These are phyloP conservation scores for Smutsia gigantea DNA, from an alignment of 2,797 vertebrate species.

Conservation along the genomic window DNA sequence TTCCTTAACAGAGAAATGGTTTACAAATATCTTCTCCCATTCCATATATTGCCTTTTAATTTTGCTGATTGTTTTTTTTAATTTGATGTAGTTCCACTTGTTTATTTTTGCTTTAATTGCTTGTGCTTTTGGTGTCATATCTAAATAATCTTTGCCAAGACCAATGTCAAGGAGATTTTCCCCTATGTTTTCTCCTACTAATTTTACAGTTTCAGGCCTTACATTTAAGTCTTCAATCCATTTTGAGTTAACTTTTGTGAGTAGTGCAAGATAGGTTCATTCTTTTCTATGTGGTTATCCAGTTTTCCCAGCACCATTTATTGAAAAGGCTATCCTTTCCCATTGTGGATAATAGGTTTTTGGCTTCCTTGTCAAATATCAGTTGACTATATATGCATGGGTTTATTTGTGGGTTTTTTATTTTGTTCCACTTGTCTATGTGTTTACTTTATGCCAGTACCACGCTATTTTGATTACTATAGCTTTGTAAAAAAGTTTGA, in stretches of 20 bases:
- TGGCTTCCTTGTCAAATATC: background rate
- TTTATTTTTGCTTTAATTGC: background rate
- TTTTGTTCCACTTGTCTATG: background rate
- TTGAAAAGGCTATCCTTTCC: no score
- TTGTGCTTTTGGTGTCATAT: background rate
- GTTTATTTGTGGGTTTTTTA: background rate
- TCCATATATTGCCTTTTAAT: background rate
- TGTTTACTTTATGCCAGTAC: background rate
- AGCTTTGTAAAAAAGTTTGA: background rate
- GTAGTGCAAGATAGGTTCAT: background rate
- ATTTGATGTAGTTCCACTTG: background rate
- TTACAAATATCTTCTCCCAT: background rate
- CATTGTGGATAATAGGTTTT: background rate
- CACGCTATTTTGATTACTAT: background rate
- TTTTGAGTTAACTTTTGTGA: background rate
- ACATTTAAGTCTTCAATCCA: background rate
- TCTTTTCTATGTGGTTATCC: background rate
- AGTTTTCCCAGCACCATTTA: background rate
- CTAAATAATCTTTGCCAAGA: background rate
- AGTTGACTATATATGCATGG: background rate
- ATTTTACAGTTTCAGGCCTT: background rate
- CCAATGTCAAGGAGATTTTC: background rate
- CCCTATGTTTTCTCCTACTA: background rate
- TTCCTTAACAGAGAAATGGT: background rate
- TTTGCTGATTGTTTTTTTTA: background rate